Evolutionary conservation across 2,888 invertebrate genomes (phyloP), one percentile per base, ranked within the genome.

Genomic region (Eupithecia inturbata): DNA sequence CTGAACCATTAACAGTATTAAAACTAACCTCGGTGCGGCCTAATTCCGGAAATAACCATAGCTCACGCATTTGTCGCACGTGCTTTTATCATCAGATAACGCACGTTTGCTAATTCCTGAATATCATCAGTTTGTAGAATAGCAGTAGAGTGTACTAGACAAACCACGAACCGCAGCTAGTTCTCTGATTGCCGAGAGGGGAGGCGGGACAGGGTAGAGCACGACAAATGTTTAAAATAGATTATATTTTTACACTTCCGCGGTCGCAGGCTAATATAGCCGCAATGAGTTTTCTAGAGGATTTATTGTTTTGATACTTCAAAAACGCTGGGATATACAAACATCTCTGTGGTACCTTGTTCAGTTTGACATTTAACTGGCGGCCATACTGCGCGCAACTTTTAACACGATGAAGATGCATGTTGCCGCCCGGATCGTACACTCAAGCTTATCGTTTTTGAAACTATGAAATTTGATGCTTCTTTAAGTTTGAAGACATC

Each of bases 221-320:
- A 88, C 89, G 90, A 92, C 89, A 89, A 92, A 93, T 92, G 91
- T 92, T 91, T 93, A 92, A 93, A 92, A 92, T 92, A 91, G 92
- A 93, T 93, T 92, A 93, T 82, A 92, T 92, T 92, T 92, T 92
- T 92, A 92, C 89, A 89, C 90, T 93, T 93, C 93, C 93, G 91
- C 86, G 89, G 88, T 86, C 80, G 82, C 81, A 79, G 80, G 83
- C 85, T 87, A 87, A 88, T 86, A 85, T 82, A 83, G 85, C 91
- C 90, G 86, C 91, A 90, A 88, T 90, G 88, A 87, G 82, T 82
- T 85, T 84, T 85, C 19, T 82, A 85, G 41, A 9, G 73, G 81
- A 75, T 36, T 62, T 71, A 57, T 39, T 0, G 62, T 75, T 77
- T 83, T 82, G 82, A 82, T 84, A 82, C 74, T 67, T 73, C 26